phyloP scores from a whole-genome alignment of 2,888 invertebrate species.

The Pedicia rivosa region DNA sequence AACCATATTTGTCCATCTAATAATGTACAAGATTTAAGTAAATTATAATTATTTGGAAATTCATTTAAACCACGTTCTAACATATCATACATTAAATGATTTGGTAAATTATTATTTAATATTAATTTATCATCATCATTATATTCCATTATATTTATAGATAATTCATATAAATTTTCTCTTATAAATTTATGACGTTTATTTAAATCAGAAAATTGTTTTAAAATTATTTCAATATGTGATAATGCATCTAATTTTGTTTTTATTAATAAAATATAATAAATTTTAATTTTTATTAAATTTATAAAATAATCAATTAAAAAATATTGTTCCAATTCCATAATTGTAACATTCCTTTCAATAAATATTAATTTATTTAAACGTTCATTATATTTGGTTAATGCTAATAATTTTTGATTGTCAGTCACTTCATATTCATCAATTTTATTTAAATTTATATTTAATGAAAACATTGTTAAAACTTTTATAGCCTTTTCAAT shows the following conservation, averaged over 20 bases:
- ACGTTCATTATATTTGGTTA: too few relatives aligned
- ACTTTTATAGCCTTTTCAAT: too few relatives aligned
- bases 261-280: constrained; percentile 16
- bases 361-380: too few relatives aligned
- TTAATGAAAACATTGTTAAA: too few relatives aligned
- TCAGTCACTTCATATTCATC: too few relatives aligned
- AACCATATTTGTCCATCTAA: constrained; percentile 34
- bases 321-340: constrained; percentile 24
- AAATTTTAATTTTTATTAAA: constrained; percentile 18
- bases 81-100: constrained; percentile 26
- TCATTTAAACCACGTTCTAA: constrained; percentile 28
- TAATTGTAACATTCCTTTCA: too few relatives aligned
- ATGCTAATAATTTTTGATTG: too few relatives aligned
- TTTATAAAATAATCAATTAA: constrained; percentile 19
- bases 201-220: constrained; percentile 14
- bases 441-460: too few relatives aligned
- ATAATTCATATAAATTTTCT: constrained; percentile 32
- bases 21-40: constrained; percentile 33
- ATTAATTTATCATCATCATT: too few relatives aligned
- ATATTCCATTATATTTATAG: constrained; percentile 19
- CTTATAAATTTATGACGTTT: constrained; percentile 20
- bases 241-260: constrained; percentile 16
- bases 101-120: too few relatives aligned
- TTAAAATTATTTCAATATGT: constrained; percentile 16
- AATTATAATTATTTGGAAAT: constrained; percentile 41